Base-by-base conservation (phyloP, 2,797 vertebrate species). In the Fistularia commersonii region DNA sequence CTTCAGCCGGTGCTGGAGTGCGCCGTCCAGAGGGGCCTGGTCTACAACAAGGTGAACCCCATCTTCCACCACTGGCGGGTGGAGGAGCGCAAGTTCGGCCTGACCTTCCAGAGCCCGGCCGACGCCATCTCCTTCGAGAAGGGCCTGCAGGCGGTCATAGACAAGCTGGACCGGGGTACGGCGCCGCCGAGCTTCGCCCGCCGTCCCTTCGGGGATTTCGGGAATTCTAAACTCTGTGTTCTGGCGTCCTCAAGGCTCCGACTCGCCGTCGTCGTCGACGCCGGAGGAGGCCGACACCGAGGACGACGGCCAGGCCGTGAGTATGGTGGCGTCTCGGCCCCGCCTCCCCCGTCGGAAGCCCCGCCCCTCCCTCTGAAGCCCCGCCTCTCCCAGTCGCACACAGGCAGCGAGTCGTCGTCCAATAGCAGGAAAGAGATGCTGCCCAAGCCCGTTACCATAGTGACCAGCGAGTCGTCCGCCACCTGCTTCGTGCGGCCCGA, bases 61-160 rank as follows among this genome's bases (percentile, higher is more conserved):
- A 95, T 97, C 89, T 96, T 96, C 85, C 95, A 97, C 77, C 94
- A 97, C 80, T 96, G 95, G 95, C 92, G 93, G 63, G 90, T 96
- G 39, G 93, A 94, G 15, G 93, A 96, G 62, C 90, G 88, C 73
- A 97, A 94, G 86, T 95, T 96, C 57, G 95, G 94, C 62, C 91
- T 97, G 61, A 97, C 93, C 0, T 96, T 97, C 89, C 95, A 95
- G 90, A 96, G 93, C 79, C 92, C 93, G 0, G 93, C 93, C 0
- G 94, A 96, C 3, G 94, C 94, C 33, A 92, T 91, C 63, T 92
- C 91, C 64, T 96, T 97, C 43, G 94, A 97, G 79, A 92, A 83
- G 43, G 92, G 93, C 13, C 89, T 97, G 63, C 92, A 94, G 76
- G 76, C 87, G 1, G 89, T 93, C 35, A 86, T 97, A 66, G 91